Evolutionary conservation across 2,888 invertebrate genomes (phyloP).

Genomic region (Augiades crinisus): DNA sequence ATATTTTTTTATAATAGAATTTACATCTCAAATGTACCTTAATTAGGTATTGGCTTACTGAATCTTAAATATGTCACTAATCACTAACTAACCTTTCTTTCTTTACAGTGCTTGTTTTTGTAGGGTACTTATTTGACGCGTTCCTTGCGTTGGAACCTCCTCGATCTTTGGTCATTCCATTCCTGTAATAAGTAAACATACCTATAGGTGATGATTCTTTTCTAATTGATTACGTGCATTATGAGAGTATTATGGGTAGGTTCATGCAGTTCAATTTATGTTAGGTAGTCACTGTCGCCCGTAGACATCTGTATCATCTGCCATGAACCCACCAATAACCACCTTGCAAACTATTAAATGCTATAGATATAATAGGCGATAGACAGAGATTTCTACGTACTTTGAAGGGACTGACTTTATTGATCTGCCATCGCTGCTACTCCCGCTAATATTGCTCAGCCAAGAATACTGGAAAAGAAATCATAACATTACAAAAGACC

Average conservation of each 20-base stretch:
- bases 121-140: slow-evolving; percentile 48
- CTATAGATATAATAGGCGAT: neutral
- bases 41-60: too few relatives aligned
- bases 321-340: too few relatives aligned
- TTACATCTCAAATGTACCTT: neutral
- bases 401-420: slow-evolving; percentile 50
- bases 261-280: too few relatives aligned
- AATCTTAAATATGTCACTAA: too few relatives aligned
- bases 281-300: too few relatives aligned
- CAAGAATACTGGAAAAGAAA: slow-evolving; percentile 67
- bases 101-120: slow-evolving; percentile 49
- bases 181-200: slow-evolving; percentile 43
- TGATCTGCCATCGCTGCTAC: slow-evolving; percentile 55
- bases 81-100: slow-evolving; percentile 76
- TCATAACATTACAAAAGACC: too few relatives aligned
- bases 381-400: slow-evolving; percentile 42
- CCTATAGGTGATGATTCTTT: too few relatives aligned
- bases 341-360: neutral
- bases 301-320: too few relatives aligned
- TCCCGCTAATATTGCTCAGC: slow-evolving; percentile 50
- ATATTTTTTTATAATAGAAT: too few relatives aligned
- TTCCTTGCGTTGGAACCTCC: slow-evolving; percentile 47
- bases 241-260: too few relatives aligned
- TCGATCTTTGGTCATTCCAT: slow-evolving; percentile 55
- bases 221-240: too few relatives aligned